Evolutionary conservation across 92 coral and sea anemone species (phyloP).

Genomic region (Phenganax subtilis): DNA sequence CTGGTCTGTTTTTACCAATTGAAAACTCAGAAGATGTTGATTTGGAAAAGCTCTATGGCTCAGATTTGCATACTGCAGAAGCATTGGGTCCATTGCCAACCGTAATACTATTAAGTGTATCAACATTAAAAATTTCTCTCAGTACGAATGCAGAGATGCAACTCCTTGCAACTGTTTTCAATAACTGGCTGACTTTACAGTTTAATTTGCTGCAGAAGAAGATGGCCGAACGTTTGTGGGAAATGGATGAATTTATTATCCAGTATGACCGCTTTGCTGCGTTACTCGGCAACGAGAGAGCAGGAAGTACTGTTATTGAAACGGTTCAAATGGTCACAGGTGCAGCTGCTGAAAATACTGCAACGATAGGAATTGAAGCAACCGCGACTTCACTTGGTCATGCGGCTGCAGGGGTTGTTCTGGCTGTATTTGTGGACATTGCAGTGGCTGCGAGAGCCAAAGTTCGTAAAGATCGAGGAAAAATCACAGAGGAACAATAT

Average conservation of each 20-base stretch:
- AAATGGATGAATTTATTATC: background rate
- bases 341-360: conserved; percentile 98
- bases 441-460: conserved; percentile 93
- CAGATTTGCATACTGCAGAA: too few species aligned
- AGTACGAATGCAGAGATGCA: background rate
- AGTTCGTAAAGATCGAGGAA: conserved; percentile 77
- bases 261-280: conserved; percentile 20
- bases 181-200: conserved; percentile 23
- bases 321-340: conserved; percentile 93
- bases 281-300: background rate
- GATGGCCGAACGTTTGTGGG: conserved; percentile 8
- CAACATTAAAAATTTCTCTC: background rate
- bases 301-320: conserved; percentile 56
- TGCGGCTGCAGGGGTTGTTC: conserved; percentile 95
- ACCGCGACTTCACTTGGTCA: conserved; percentile 96
- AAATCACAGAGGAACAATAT: conserved; percentile 73
- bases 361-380: conserved; percentile 99
- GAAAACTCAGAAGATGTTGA: background rate
- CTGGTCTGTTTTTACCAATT: conserved; percentile 1
- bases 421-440: conserved; percentile 85
- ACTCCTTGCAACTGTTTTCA: background rate
- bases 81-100: background rate
- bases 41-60: background rate
- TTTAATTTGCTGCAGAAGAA: conserved; percentile 9
- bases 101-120: conserved; percentile 19